Evolutionary conservation across 1,140 invertebrate species (phyloP), one percentile per base, ranked within the genome.

Genomic region (Lepidotrigona ventralis): DNA sequence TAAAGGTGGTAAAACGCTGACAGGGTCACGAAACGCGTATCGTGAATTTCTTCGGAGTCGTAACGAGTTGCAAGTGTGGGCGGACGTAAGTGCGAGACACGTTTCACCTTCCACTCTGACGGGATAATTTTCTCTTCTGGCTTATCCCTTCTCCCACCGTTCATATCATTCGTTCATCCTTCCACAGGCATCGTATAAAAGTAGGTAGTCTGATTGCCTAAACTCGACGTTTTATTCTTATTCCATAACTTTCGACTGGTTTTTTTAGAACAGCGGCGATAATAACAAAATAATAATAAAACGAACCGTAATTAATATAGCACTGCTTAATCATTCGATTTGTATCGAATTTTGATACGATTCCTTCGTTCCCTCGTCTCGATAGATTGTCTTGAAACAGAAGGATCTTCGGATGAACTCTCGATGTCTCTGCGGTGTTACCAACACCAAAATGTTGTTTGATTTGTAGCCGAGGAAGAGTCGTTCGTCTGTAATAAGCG

Each of bases 61-160:
- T 93, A 93, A 93, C 91, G 90, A 93, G 91, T 89, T 90, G 88
- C 90, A 87, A 88, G 91, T 90, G 92, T 93, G 91, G 93, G 93
- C 92, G 93, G 93, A 93, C 89, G 86, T 86, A 86, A 88, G 89
- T 90, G 88, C 63, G 90, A 88, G 86, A 90, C 85, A 78, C 84
- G 79, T 89, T 84, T 89, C 85, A 82, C 78, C 87, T 89, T 84
- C 83, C 77, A 78, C 83, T 85, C 87, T 92, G 92, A 92, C 91
- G 91, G 91, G 90, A 92, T 92, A 92, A 92, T 92, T 91, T 92
- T 89, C 91, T 92, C 87, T 80, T 85, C 85, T 78, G 85, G 83
- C 86, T 88, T 88, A 88, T 83, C 84, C 83, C 84, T 77, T 75
- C 86, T 58, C 70, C 78, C 84, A 68, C 29, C 75, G 58, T 85